phyloP scores from a whole-genome alignment of 2,113 vertebrate species.

The Agapornis roseicollis region DNA sequence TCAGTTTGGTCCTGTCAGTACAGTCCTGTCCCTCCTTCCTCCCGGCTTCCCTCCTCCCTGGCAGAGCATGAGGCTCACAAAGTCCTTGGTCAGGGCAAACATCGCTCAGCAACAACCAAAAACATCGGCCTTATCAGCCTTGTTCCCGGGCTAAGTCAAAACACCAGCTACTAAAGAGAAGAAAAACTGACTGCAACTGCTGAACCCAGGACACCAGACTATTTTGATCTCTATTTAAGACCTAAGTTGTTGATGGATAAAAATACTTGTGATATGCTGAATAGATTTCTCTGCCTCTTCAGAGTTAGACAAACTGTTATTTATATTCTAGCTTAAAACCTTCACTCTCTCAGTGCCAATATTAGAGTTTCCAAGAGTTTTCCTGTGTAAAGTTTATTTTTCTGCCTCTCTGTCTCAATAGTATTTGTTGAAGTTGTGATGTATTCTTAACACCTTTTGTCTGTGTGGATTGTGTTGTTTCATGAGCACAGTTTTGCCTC shows the following conservation, averaged over 20 bases:
- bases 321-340: neutral
- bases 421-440: neutral
- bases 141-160: no score
- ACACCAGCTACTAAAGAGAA: no score
- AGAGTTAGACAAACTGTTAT: neutral
- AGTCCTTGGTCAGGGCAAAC: no score
- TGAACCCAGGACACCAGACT: no score
- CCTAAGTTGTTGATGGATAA: neutral
- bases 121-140: no score
- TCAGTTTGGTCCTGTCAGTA: no score
- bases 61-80: no score
- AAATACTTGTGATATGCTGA: neutral
- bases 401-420: neutral
- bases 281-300: neutral
- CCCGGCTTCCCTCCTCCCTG: no score
- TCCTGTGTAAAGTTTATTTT: neutral
- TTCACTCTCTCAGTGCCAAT: neutral
- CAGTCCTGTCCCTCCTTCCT: no score
- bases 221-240: neutral
- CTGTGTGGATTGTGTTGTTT: neutral
- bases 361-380: neutral
- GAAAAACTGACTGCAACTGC: no score
- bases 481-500: neutral
- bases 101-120: no score
- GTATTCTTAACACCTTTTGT: neutral